Conservation (phyloP, 2,113 vertebrate species). For the Setophaga kirtlandii region DNA sequence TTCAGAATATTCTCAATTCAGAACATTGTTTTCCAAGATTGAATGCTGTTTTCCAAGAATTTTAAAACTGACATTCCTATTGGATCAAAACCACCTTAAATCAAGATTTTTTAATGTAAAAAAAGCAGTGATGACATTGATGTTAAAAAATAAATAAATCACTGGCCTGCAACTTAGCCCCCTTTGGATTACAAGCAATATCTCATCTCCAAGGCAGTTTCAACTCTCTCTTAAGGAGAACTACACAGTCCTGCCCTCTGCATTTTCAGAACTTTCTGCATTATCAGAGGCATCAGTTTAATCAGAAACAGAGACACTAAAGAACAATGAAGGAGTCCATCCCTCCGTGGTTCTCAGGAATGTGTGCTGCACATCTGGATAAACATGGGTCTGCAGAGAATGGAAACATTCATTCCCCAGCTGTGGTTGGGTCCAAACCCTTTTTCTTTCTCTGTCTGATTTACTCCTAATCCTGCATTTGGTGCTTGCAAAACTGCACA, state of each 20-base stretch:
- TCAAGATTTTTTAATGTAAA: neutral
- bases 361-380: constrained; percentile 19
- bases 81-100: neutral
- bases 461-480: neutral
- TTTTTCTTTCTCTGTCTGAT: neutral
- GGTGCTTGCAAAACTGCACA: neutral
- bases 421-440: neutral
- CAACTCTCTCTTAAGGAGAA: neutral
- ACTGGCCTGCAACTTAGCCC: neutral
- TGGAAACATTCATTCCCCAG: constrained; percentile 33
- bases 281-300: neutral
- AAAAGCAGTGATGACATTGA: neutral
- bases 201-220: neutral
- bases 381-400: neutral
- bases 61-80: neutral
- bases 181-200: neutral
- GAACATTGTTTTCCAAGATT: neutral
- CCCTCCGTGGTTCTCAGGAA: constrained; percentile 26
- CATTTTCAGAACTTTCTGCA: neutral
- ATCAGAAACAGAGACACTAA: neutral
- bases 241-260: neutral
- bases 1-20: neutral
- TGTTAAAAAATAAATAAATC: neutral
- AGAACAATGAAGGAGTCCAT: neutral
- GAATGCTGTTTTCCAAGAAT: too few relatives aligned